Conservation (phyloP, 2,888 invertebrate species). For the Bembecia ichneumoniformis region DNA sequence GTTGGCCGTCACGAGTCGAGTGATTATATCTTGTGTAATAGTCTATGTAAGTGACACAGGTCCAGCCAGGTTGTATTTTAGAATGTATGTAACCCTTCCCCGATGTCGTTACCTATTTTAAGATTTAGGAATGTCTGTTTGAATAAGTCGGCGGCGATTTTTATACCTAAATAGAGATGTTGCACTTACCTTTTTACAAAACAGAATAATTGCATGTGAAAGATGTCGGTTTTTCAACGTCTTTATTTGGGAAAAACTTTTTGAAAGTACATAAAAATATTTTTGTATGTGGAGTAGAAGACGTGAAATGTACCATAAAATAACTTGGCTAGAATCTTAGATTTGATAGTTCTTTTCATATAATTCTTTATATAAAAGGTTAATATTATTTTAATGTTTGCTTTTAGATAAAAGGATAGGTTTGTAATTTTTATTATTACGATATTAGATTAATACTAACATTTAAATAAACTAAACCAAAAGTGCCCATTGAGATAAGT, state of each 20-base stretch:
- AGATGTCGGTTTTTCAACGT: slow-evolving; percentile 12
- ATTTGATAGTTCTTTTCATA: slow-evolving; percentile 57
- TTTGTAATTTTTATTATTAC: slow-evolving; percentile 67
- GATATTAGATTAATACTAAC: slow-evolving; percentile 68
- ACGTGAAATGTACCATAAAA: slow-evolving; percentile 55
- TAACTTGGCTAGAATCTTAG: slow-evolving; percentile 65
- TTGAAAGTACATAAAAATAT: slow-evolving; percentile 67
- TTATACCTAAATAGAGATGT: slow-evolving; percentile 43
- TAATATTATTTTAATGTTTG: slow-evolving; percentile 65
- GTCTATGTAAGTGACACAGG: slow-evolving; percentile 39
- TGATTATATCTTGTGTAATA: not conserved
- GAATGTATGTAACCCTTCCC: slow-evolving; percentile 52
- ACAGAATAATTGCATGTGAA: too few relatives aligned
- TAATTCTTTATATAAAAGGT: slow-evolving; percentile 41
- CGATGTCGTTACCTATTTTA: slow-evolving; percentile 61
- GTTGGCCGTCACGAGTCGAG: too few relatives aligned
- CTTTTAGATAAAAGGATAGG: slow-evolving; percentile 64
- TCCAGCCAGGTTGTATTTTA: slow-evolving; percentile 68
- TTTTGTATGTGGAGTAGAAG: slow-evolving; percentile 67
- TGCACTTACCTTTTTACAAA: slow-evolving; percentile 6
- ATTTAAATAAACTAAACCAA: slow-evolving; percentile 67
- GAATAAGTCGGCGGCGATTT: slow-evolving; percentile 43
- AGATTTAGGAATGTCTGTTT: slow-evolving; percentile 38
- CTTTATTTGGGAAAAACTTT: slow-evolving; percentile 42
- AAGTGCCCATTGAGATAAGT: slow-evolving; percentile 74